Base-by-base conservation (phyloP, 2,113 vertebrate genomes). In the Rallus limicola region DNA sequence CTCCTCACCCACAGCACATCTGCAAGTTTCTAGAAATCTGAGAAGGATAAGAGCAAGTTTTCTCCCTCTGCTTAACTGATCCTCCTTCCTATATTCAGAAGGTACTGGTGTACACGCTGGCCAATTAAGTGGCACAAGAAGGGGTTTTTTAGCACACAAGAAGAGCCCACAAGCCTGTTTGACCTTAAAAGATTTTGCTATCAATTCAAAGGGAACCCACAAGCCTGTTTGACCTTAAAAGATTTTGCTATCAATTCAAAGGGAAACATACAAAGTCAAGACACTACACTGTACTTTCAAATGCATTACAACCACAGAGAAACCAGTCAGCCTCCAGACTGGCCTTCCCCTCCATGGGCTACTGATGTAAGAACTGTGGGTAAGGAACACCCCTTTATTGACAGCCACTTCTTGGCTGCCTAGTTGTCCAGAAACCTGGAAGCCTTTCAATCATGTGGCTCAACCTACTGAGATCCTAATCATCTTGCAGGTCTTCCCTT, bases 281-380 rank as follows among this genome's bases (percentile, higher is more conserved):
- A 78, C 68, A 29, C 34, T 76, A 34, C 44, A 40, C 0, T 56
- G 34, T 46, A 85, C 26, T 91, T 63, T 9, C 33, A 19, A 79
- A 56, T 2, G 4, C 38, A n/a, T 17, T 62, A 52, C 20, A 82
- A 60, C 34, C 62, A 71, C 1, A 1, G 44, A 24, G 29, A 64
- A 53, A 28, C n/a, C 31, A 46, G 9, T n/a, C 29, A 63, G 44
- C 38, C 60, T 80, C 46, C 52, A 70, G 74, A 56, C 2, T 33
- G 28, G 34, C 46, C 59, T 59, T 63, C 16, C 13, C 59, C 42
- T 92, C 76, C 76, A 28, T 0, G 0, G 33, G 33, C 21, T 34
- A 71, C 2, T 8, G 2, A n/a, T 0, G 0, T 3, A 64, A 71
- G 42, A 80, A 28, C 55, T 58, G 36, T 10, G 26, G 17, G n/a